Evolutionary conservation across 2,113 vertebrate species (phyloP), one percentile per base, ranked within the genome.

Genomic region (Heterotis niloticus): DNA sequence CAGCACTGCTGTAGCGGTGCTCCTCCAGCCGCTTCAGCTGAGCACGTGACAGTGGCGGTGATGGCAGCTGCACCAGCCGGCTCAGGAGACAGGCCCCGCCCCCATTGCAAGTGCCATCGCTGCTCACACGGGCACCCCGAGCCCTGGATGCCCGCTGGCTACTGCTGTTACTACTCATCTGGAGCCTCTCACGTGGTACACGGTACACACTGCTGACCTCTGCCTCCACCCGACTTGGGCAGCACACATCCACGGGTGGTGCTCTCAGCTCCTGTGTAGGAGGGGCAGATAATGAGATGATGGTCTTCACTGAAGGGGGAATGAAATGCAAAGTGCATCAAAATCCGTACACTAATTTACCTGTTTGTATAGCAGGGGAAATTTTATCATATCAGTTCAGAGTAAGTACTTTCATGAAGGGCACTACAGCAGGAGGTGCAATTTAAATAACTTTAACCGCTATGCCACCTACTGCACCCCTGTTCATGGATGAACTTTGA

Each of bases 11-110:
- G 84, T 99, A 98, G 34, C 94, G 95, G 89, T 99, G 98, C 84
- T 98, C 96, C 88, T 99, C 97, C 82, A 99, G 91, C 24, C 96
- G 95, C 89, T 98, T 98, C 44, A 99, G 92, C 85, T 99, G 98
- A 86, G 98, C 95, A 78, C 95, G 92, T 64, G 95, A 94, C 79
- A 99, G 83, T 1, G 97, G 96, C 0, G 96, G 95, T 0, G 95
- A 93, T 0, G 96, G 95, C 87, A 99, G 87, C 87, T 96, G 95
- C n/a, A 98, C 87, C 52, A 98, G 88, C 78, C 65, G 84, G 85
- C 79, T 85, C 86, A 3, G 86, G 83, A 71, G 86, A 88, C 81
- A 83, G 83, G 77, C 67, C 66, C 78, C 87, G 82, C 34, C 81
- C 84, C 70, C 83, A 87, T 81, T 81, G 83, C 29, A 71, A 17